Conservation (phyloP, 2,113 vertebrate species). For the Equus przewalskii region DNA sequence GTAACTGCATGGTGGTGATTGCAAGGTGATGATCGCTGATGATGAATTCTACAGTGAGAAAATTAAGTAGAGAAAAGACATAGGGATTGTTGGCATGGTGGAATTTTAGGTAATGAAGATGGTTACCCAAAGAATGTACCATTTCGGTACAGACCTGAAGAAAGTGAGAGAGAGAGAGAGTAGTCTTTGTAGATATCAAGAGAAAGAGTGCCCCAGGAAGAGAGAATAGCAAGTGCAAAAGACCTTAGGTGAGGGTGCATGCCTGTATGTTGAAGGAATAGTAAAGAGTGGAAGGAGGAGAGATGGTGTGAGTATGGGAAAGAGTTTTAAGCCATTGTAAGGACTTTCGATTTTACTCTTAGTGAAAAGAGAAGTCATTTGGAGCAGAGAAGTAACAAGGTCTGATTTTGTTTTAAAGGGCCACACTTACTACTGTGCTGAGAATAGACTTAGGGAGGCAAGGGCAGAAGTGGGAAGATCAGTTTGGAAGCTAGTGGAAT, state of each 20-base stretch:
- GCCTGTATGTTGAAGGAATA: background rate
- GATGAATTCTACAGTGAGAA: background rate
- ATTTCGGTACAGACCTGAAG: background rate
- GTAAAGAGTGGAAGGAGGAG: background rate
- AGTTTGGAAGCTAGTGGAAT: background rate
- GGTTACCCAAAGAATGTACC: background rate
- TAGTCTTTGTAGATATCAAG: background rate
- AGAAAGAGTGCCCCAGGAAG: background rate
- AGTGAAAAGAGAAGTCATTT: background rate
- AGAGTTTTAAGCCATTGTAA: background rate
- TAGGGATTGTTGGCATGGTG: background rate
- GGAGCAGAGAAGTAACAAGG: background rate
- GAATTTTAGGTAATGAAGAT: background rate
- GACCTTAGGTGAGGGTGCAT: background rate
- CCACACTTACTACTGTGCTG: background rate
- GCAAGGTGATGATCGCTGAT: background rate
- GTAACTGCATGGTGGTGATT: background rate
- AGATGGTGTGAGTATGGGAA: background rate
- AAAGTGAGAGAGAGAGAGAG: background rate
- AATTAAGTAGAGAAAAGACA: background rate
- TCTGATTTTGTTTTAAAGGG: conserved; percentile 21
- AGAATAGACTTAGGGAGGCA: background rate
- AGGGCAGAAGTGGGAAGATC: background rate
- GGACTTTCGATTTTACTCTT: background rate
- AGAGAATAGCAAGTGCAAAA: background rate